Conservation (phyloP, 2,113 vertebrate species). For the Cinclus mexicanus region DNA sequence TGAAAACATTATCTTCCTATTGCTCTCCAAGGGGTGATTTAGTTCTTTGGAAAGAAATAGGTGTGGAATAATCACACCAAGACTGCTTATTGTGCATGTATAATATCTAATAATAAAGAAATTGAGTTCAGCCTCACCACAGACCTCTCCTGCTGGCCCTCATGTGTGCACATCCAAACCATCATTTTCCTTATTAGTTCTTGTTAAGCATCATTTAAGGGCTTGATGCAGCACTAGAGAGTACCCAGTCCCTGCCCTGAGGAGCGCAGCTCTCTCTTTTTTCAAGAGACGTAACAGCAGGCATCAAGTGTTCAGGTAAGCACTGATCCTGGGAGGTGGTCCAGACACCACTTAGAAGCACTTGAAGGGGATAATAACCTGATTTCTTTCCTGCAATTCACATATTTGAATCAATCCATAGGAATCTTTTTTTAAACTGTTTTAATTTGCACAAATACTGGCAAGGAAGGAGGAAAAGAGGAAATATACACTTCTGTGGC, state of each 20-base stretch:
- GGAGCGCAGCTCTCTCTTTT: not conserved
- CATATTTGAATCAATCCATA: not conserved
- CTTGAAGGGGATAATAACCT: not conserved
- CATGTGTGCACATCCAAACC: not conserved
- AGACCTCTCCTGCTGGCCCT: not conserved
- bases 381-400: not conserved
- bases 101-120: not conserved
- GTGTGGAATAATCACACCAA: slow-evolving; percentile 5
- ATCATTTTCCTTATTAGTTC: not conserved
- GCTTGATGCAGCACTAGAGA: not conserved
- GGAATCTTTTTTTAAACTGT: not conserved
- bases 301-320: not conserved
- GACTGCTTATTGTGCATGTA: not conserved
- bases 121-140: not conserved
- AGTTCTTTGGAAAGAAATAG: slow-evolving; percentile 4
- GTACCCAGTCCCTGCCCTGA: not conserved
- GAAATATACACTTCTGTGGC: not conserved
- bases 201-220: slow-evolving; percentile 1
- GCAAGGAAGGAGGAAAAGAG: not conserved
- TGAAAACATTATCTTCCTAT: slow-evolving; percentile 8
- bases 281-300: not conserved
- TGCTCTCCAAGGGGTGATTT: slow-evolving; percentile 20
- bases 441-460: not conserved
- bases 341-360: not conserved
- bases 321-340: not conserved